A percentile compares a stretch with the other conserved stretches of the same genome.
phyloP scores from a whole-genome alignment of 1,140 invertebrate species.

The Acromyrmex echinatior region DNA sequence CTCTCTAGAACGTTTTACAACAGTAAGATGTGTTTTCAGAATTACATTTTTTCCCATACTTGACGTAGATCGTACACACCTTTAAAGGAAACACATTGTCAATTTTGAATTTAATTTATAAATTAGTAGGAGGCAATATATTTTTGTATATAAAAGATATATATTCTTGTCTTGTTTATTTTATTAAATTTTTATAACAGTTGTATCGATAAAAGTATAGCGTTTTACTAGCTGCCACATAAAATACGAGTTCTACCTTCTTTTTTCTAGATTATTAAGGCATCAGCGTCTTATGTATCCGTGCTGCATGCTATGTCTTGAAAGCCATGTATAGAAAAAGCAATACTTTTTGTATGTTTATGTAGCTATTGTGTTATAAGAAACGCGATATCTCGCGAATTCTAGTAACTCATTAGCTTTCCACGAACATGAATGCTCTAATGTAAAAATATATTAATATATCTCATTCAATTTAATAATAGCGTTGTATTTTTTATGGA shows the following conservation, averaged over 20 bases:
- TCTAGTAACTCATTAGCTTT: slow-evolving; percentile 32
- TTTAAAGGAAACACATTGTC: background rate
- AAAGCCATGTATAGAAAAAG: slow-evolving; percentile 18
- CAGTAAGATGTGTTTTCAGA: slow-evolving; percentile 47
- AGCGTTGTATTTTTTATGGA: slow-evolving; percentile 18
- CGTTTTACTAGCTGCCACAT: background rate
- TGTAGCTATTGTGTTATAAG: slow-evolving; percentile 25
- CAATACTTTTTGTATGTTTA: slow-evolving; percentile 17
- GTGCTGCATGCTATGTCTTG: slow-evolving; percentile 62
- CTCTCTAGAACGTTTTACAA: slow-evolving; percentile 58
- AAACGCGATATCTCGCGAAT: slow-evolving; percentile 18
- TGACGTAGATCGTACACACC: background rate
- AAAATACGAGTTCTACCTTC: background rate
- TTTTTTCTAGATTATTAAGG: slow-evolving; percentile 63
- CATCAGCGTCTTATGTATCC: slow-evolving; percentile 65
- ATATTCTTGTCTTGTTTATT: background rate
- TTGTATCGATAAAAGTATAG: background rate
- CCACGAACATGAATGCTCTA: background rate
- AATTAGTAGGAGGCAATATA: background rate
- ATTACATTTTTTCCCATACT: background rate
- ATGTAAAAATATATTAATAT: slow-evolving; percentile 45
- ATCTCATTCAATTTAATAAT: slow-evolving; percentile 11
- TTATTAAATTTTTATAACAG: background rate
- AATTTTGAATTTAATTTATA: slow-evolving; percentile 14
- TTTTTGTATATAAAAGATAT: background rate